phyloP scores from a whole-genome alignment of 35 echinoderm and acorn worm genomes.

The Apostichopus japonicus region DNA sequence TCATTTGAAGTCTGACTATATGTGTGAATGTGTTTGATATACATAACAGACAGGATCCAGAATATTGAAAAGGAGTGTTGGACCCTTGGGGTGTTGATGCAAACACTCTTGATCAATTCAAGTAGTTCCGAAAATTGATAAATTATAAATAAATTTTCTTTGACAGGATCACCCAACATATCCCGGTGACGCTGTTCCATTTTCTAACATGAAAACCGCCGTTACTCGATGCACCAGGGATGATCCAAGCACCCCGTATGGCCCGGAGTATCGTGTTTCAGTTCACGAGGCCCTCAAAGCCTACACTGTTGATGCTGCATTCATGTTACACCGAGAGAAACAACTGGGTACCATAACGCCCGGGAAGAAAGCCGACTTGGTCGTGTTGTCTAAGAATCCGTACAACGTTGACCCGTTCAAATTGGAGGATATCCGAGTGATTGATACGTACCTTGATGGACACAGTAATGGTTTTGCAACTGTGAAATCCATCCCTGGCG shows the following conservation, averaged over 20 bases:
- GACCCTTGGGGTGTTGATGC: no score
- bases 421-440: slow-evolving; percentile 44
- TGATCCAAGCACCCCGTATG: slow-evolving; percentile 62
- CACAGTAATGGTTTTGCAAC: slow-evolving; percentile 43
- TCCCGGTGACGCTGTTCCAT: slow-evolving; percentile 57
- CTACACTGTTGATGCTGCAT: slow-evolving; percentile 73
- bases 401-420: slow-evolving; percentile 51
- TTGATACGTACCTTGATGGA: slow-evolving; percentile 56
- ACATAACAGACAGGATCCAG: no score
- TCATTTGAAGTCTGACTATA: no score
- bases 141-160: background rate
- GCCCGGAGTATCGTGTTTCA: slow-evolving; percentile 62
- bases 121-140: no score
- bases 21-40: no score
- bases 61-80: no score
- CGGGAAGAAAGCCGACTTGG: slow-evolving; percentile 63
- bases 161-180: slow-evolving; percentile 64
- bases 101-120: no score
- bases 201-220: slow-evolving; percentile 63
- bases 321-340: slow-evolving; percentile 49
- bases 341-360: slow-evolving; percentile 47
- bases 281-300: slow-evolving; percentile 67
- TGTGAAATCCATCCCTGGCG: background rate
- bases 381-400: slow-evolving; percentile 57
- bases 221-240: slow-evolving; percentile 60